Evolutionary conservation across 2,888 invertebrate genomes (phyloP), one percentile per base, ranked within the genome.

Genomic region (Bhutanitis thaidina): DNA sequence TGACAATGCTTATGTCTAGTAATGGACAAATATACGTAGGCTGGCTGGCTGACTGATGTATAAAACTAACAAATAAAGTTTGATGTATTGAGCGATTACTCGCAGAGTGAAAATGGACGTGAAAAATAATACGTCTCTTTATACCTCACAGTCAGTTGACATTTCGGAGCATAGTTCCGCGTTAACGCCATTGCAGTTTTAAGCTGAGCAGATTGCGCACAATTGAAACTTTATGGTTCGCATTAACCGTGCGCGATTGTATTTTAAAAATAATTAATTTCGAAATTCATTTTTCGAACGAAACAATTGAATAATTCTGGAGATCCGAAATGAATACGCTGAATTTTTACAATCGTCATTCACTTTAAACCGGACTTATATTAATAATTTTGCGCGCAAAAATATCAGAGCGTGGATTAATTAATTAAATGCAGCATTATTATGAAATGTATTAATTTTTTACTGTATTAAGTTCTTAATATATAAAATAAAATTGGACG

Each of bases 111-210:
- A 13, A 20, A 43, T 34, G 27, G 27, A 30, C n/a, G 16, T 25
- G 20, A 37, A 32, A 41, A 36, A 48, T 35, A 27, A 14, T 40
- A 16, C 9, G 20, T 16, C 70, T 69, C 69, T 75, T 70, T 66
- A 67, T 69, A 63, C 61, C 59, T 61, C 65, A 57, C 71, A 72
- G 63, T 68, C 72, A 73, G 65, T 62, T 39, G 38, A 34, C 47
- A 27, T 47, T 25, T 14, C 14, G 39, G 20, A 20, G 13, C 34
- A 13, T 25, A 32, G 57, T 52, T 45, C 53, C 54, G 59, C 54
- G 57, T 37, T 51, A 49, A 54, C 52, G 49, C 49, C 56, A 56
- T 56, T 56, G 57, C 58, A 12, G 38, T 25, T 16, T 39, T 38
- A 38, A 49, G 43, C 37, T 53, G 54, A 50, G 49, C 61, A 60